phyloP scores from a whole-genome alignment of 2,888 invertebrate genomes.

The Leptarthrus brevirostris region DNA sequence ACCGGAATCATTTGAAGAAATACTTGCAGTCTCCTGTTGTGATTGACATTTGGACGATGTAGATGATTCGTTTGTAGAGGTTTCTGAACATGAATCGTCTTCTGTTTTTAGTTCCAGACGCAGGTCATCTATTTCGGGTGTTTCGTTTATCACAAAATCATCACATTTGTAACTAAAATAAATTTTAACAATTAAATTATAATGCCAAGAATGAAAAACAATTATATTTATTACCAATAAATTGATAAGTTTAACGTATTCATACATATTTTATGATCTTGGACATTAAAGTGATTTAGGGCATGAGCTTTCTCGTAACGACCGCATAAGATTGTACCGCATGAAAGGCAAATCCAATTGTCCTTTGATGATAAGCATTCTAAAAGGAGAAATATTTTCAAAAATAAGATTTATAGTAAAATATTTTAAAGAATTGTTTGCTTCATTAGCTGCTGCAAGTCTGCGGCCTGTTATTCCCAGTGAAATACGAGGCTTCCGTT shows the following conservation, averaged over 20 bases:
- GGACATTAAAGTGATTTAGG: slow-evolving; percentile 74
- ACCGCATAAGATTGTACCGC: slow-evolving; percentile 81
- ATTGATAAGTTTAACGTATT: slow-evolving; percentile 80
- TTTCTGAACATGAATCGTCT: slow-evolving; percentile 63
- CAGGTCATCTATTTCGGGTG: slow-evolving; percentile 71
- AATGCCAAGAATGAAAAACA: background rate
- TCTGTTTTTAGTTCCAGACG: slow-evolving; percentile 68
- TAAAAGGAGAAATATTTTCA: slow-evolving; percentile 65
- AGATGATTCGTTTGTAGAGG: slow-evolving; percentile 57
- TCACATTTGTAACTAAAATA: slow-evolving; percentile 79
- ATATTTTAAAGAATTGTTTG: no score
- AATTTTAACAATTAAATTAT: slow-evolving; percentile 22
- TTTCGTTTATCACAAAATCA: slow-evolving; percentile 81
- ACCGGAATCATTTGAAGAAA: slow-evolving; percentile 59
- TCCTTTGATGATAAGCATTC: slow-evolving; percentile 75
- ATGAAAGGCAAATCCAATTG: slow-evolving; percentile 82
- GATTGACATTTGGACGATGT: slow-evolving; percentile 56
- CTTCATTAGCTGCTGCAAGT: no score
- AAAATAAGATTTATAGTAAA: no score
- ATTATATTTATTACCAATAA: slow-evolving; percentile 72
- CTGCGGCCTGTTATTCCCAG: no score
- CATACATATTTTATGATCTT: slow-evolving; percentile 79
- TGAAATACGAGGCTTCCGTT: no score
- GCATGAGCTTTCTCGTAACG: slow-evolving; percentile 83
- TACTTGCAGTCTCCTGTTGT: slow-evolving; percentile 59